Evolutionary conservation across 2,888 invertebrate genomes (phyloP).

Genomic region (Platerodrilus igneus): DNA sequence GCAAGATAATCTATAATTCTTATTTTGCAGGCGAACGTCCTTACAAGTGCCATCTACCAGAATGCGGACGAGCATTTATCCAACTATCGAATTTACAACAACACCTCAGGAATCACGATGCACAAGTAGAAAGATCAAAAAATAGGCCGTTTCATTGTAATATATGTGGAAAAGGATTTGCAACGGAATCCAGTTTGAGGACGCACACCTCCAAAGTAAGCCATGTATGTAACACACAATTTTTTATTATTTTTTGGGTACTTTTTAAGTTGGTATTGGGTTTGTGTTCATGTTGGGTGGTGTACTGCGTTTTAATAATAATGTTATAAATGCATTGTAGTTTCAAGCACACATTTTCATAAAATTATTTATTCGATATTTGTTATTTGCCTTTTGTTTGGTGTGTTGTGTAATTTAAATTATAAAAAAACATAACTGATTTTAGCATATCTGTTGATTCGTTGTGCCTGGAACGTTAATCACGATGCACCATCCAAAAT

Average conservation of each 20-base stretch:
- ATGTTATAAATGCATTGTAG: constrained; percentile 5
- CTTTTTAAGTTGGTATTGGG: constrained; percentile 25
- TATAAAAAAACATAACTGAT: background rate
- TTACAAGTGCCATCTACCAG: constrained; percentile 93
- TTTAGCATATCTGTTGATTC: background rate
- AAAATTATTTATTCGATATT: constrained; percentile 8
- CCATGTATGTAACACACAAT: constrained; percentile 55
- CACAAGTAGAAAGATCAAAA: constrained; percentile 90
- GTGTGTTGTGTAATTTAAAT: constrained; percentile 18
- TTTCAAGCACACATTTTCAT: constrained; percentile 21
- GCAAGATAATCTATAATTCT: too few species aligned
- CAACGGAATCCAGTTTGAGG: constrained; percentile 90
- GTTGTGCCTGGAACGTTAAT: constrained; percentile 13
- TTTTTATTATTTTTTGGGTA: constrained; percentile 28
- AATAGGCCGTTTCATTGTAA: constrained; percentile 94
- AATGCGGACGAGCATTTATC: constrained; percentile 94
- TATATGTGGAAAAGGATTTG: constrained; percentile 94
- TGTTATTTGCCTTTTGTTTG: constrained; percentile 18
- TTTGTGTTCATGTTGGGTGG: constrained; percentile 22
- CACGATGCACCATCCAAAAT: constrained; percentile 24
- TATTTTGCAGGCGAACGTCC: constrained; percentile 84
- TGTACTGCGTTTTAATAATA: constrained; percentile 11
- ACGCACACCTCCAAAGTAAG: constrained; percentile 97
- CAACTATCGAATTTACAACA: constrained; percentile 95
- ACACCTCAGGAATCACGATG: constrained; percentile 92